Evolutionary conservation across 2,888 invertebrate species (phyloP).

Genomic region (Ceratothoa steindachneri): DNA sequence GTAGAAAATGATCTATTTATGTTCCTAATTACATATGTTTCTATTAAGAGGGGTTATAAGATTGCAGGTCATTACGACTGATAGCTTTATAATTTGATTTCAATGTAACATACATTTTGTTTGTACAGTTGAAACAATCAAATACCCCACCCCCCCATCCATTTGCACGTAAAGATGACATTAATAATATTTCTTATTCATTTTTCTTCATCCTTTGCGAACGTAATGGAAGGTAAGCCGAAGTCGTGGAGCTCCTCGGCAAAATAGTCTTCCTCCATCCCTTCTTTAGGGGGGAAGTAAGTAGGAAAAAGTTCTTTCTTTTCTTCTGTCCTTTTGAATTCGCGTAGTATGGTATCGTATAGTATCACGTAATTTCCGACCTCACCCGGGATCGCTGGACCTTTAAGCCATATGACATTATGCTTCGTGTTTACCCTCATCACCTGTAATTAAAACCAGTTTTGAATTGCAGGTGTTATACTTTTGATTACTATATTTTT

Average conservation of each 20-base stretch:
- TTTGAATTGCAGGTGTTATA: too few relatives aligned
- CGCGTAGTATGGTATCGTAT: conserved; percentile 71
- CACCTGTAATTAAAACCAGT: conserved; percentile 65
- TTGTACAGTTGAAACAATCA: too few relatives aligned
- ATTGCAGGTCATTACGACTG: too few relatives aligned
- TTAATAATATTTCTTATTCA: too few relatives aligned
- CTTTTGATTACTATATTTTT: too few relatives aligned
- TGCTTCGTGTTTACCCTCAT: conserved; percentile 89
- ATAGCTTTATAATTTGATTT: too few relatives aligned
- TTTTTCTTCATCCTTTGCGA: conserved; percentile 25
- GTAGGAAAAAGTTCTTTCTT: conserved; percentile 42
- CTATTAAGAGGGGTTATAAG: too few relatives aligned
- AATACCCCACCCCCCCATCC: too few relatives aligned
- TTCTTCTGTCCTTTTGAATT: conserved; percentile 55
- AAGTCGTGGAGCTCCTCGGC: conserved; percentile 25
- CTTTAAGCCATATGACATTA: conserved; percentile 84
- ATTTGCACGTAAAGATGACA: too few relatives aligned
- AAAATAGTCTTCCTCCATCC: conserved; percentile 24
- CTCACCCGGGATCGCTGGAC: conserved; percentile 75
- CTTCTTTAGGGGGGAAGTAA: conserved; percentile 33
- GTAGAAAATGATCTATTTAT: too few relatives aligned
- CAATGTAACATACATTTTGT: too few relatives aligned
- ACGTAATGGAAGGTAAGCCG: conserved; percentile 22
- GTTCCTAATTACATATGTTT: too few relatives aligned
- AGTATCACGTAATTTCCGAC: conserved; percentile 73